These are phyloP conservation scores for Philopedon plagiatum DNA, from an alignment of 2,888 invertebrate species.

Conservation along the genomic window DNA sequence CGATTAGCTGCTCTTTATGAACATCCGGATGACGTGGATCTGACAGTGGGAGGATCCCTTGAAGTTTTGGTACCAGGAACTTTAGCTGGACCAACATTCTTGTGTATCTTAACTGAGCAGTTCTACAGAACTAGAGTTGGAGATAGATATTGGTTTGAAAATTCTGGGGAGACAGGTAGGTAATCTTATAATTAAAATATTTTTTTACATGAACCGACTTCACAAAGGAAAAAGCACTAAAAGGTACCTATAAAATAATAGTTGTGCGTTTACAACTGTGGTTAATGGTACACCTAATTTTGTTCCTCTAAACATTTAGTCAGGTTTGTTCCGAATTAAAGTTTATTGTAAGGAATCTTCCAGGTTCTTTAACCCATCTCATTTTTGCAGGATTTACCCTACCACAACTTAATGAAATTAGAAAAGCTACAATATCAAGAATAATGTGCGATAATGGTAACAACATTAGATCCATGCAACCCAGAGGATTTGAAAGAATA, in stretches of 20 bases:
- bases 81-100: conserved; percentile 88
- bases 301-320: no score
- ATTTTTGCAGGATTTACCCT: conserved; percentile 52
- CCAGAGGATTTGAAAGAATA: conserved; percentile 77
- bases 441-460: conserved; percentile 87
- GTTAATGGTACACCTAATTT: no score
- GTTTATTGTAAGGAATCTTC: no score
- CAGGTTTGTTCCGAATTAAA: no score
- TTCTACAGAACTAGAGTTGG: conserved; percentile 89
- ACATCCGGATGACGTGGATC: conserved; percentile 85
- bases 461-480: conserved; percentile 77
- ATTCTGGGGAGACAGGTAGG: conserved; percentile 69
- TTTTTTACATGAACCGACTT: no score
- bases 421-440: conserved; percentile 83
- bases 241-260: no score
- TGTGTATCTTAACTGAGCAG: conserved; percentile 90
- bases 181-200: background rate
- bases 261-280: no score
- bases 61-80: conserved; percentile 85
- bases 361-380: no score
- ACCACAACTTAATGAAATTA: conserved; percentile 82
- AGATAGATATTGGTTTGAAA: conserved; percentile 90
- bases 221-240: no score
- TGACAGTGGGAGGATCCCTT: conserved; percentile 87
- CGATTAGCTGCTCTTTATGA: conserved; percentile 78